A percentile compares a stretch with the other conserved stretches of the same genome.
Evolutionary conservation across 1,140 invertebrate species (phyloP).

Genomic region (Saxidomus purpurata): DNA sequence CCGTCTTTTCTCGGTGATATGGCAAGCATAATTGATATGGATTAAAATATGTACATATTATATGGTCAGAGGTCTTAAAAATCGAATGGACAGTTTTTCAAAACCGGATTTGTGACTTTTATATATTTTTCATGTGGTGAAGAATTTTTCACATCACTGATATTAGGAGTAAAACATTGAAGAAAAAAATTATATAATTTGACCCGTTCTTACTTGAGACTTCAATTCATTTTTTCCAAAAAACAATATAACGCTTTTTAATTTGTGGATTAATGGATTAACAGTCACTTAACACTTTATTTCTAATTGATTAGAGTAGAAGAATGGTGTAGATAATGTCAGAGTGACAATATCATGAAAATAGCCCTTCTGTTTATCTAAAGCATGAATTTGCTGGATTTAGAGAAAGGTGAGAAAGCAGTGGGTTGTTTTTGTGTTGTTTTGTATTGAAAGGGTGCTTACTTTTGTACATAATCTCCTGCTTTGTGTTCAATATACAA

Average conservation of each 20-base stretch:
- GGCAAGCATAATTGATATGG: conserved; percentile 16
- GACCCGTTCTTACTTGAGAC: too few relatives aligned
- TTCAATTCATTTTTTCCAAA: too few relatives aligned
- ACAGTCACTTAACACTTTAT: background rate
- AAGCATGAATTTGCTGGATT: background rate
- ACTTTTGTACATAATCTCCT: background rate
- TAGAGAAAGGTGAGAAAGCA: background rate
- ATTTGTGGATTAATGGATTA: background rate
- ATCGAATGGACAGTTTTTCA: background rate
- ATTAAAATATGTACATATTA: background rate
- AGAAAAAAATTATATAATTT: too few relatives aligned
- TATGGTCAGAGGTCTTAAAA: background rate
- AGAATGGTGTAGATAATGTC: background rate
- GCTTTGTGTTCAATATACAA: background rate
- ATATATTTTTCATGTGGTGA: background rate
- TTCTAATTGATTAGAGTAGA: background rate
- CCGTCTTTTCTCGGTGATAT: conserved; percentile 21
- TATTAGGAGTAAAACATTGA: too few relatives aligned
- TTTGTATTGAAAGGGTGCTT: conserved; percentile 17
- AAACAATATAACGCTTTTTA: too few relatives aligned
- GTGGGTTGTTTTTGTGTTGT: conserved; percentile 5
- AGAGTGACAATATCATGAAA: background rate
- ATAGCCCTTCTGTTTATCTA: background rate
- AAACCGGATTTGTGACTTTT: background rate
- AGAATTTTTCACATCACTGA: too few relatives aligned